These are phyloP conservation scores for Candidula unifasciata DNA, from an alignment of 2,888 invertebrate species.

Conservation along the genomic window DNA sequence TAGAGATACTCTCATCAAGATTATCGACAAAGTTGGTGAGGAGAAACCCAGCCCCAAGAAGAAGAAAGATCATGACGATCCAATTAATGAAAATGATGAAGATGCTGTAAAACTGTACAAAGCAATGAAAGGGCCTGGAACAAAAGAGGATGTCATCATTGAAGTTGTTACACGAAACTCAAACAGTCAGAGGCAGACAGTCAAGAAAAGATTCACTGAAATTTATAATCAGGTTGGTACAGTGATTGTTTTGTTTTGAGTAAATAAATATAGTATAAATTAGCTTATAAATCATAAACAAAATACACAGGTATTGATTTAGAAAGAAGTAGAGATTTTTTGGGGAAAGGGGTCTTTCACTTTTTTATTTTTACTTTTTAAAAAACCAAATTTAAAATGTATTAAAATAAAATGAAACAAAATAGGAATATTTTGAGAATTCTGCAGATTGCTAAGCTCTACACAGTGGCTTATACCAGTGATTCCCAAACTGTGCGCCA, in stretches of 20 bases:
- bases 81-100: constrained; percentile 46
- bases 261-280: too few relatives aligned
- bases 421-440: too few relatives aligned
- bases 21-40: constrained; percentile 61
- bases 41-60: constrained; percentile 28
- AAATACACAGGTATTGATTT: too few relatives aligned
- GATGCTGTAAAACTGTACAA: constrained; percentile 73
- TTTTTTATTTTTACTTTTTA: too few relatives aligned
- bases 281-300: too few relatives aligned
- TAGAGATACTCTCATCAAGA: constrained; percentile 70
- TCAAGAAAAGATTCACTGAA: constrained; percentile 59
- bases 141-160: constrained; percentile 69
- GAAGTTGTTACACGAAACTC: constrained; percentile 66
- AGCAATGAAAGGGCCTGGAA: constrained; percentile 74
- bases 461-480: too few relatives aligned
- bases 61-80: neutral
- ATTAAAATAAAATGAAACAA: too few relatives aligned
- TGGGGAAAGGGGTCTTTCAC: too few relatives aligned
- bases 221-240: constrained; percentile 38
- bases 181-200: constrained; percentile 70
- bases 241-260: neutral
- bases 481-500: too few relatives aligned
- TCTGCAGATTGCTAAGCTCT: too few relatives aligned
- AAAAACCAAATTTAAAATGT: too few relatives aligned
- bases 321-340: too few relatives aligned